Evolutionary conservation across 1,140 invertebrate genomes (phyloP).

Genomic region (Ostrea denselamellosa): DNA sequence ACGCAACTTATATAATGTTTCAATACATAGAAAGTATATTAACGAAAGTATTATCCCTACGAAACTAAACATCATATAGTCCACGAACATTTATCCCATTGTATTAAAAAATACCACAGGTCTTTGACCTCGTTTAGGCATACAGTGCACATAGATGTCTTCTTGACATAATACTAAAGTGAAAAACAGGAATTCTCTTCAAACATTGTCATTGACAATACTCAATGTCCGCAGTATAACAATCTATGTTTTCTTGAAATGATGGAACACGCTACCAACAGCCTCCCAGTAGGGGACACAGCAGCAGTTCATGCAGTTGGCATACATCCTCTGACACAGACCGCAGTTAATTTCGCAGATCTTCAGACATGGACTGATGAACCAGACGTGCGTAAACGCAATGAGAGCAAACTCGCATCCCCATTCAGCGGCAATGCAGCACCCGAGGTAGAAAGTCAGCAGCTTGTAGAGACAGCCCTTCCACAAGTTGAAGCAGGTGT

Average conservation of each 20-base stretch:
- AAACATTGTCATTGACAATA: too few relatives aligned
- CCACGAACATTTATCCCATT: too few relatives aligned
- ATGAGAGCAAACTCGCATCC: constrained; percentile 88
- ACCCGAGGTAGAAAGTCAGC: constrained; percentile 84
- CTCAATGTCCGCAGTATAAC: too few relatives aligned
- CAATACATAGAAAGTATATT: too few relatives aligned
- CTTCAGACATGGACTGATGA: constrained; percentile 72
- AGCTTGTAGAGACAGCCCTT: constrained; percentile 86
- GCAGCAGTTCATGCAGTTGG: constrained; percentile 82
- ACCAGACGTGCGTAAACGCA: constrained; percentile 82
- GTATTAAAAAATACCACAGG: too few relatives aligned
- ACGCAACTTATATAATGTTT: too few relatives aligned
- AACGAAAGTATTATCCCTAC: too few relatives aligned
- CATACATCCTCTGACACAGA: constrained; percentile 81
- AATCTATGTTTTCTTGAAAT: constrained; percentile 35
- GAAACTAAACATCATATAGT: too few relatives aligned
- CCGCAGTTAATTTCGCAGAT: constrained; percentile 82
- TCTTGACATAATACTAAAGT: too few relatives aligned
- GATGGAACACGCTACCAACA: constrained; percentile 29
- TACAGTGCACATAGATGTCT: too few relatives aligned
- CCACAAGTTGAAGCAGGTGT: constrained; percentile 84
- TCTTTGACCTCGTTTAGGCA: too few relatives aligned
- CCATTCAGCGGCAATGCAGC: constrained; percentile 84
- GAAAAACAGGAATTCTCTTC: too few relatives aligned
- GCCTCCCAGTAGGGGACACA: constrained; percentile 47